Evolutionary conservation across 2,888 invertebrate genomes (phyloP).

Genomic region (Galeruca laticollis): DNA sequence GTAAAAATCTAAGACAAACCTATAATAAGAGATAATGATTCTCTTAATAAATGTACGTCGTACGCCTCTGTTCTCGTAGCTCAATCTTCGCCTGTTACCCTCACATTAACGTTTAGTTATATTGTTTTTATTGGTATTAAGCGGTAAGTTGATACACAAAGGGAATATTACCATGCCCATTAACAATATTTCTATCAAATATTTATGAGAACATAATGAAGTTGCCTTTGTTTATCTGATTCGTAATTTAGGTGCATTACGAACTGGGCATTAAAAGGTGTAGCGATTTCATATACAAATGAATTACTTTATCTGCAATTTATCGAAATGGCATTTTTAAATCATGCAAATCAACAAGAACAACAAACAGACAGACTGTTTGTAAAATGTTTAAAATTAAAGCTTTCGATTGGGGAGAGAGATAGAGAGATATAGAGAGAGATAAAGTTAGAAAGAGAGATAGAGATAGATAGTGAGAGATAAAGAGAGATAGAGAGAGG

Average conservation of each 20-base stretch:
- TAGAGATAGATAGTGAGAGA: too few species aligned
- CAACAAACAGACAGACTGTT: too few species aligned
- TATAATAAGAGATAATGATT: too few species aligned
- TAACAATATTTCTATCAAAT: constrained; percentile 56
- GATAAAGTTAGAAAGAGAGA: too few species aligned
- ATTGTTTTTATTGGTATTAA: constrained; percentile 61
- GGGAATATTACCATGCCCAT: constrained; percentile 56
- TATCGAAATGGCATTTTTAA: not conserved
- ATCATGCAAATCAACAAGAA: not conserved
- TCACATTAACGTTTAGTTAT: constrained; percentile 52
- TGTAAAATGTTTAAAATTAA: too few species aligned
- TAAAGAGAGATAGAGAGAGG: too few species aligned
- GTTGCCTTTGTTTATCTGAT: constrained; percentile 54
- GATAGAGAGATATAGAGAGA: too few species aligned
- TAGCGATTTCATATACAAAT: constrained; percentile 35
- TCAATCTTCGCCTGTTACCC: constrained; percentile 36
- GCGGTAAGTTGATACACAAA: constrained; percentile 60
- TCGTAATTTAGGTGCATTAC: constrained; percentile 47
- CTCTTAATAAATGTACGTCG: too few species aligned
- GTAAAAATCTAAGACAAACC: too few species aligned
- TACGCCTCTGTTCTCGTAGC: constrained; percentile 21
- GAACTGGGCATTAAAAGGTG: constrained; percentile 42
- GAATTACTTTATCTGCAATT: constrained; percentile 22
- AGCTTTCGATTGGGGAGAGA: too few species aligned
- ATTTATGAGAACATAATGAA: constrained; percentile 57